These are phyloP conservation scores for Oophaga pumilio DNA, from an alignment of 2,113 vertebrate species.

Conservation along the genomic window DNA sequence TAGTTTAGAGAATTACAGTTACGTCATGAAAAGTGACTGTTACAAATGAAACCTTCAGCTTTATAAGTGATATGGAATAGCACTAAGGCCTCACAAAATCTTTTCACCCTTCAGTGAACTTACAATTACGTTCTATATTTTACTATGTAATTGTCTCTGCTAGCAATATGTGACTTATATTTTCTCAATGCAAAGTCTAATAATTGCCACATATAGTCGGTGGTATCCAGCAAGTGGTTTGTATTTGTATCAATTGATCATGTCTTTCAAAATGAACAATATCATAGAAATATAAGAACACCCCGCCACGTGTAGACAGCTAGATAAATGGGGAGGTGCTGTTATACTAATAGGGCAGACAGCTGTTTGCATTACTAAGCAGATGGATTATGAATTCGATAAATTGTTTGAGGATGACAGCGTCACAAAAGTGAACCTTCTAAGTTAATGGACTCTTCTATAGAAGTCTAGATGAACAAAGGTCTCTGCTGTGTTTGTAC, in stretches of 20 bases:
- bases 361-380: slow-evolving; percentile 42
- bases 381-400: slow-evolving; percentile 46
- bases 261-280: slow-evolving; percentile 19
- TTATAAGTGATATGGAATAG: background rate
- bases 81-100: background rate
- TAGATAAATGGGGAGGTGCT: slow-evolving; percentile 22
- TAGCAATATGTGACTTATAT: background rate
- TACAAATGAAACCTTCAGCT: background rate
- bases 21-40: background rate
- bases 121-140: background rate
- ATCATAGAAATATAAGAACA: background rate
- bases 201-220: slow-evolving; percentile 26
- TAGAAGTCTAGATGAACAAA: background rate
- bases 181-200: slow-evolving; percentile 12
- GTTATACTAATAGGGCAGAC: background rate
- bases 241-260: slow-evolving; percentile 23
- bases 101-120: slow-evolving; percentile 31
- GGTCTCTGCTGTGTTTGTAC: slow-evolving; percentile 13
- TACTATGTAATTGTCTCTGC: background rate
- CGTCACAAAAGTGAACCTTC: slow-evolving; percentile 48
- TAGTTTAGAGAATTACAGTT: background rate
- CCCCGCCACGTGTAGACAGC: background rate
- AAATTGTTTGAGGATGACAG: slow-evolving; percentile 46
- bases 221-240: background rate
- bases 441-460: slow-evolving; percentile 13